Evolutionary conservation across 2,113 vertebrate species (phyloP), one percentile per base, ranked within the genome.

Genomic region (Gavia stellata): DNA sequence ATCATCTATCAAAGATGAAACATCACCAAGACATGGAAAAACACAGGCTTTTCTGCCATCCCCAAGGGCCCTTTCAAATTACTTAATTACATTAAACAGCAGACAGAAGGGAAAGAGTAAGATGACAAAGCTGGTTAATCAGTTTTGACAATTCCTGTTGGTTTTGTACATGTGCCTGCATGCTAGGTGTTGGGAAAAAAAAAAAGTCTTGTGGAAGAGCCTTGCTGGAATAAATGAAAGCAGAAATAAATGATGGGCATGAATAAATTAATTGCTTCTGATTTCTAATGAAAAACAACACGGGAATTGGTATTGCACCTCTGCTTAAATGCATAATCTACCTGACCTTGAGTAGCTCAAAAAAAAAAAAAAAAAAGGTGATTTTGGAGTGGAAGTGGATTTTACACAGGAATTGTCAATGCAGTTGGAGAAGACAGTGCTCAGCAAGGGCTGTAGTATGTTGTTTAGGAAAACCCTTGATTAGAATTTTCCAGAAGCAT

Each of bases 1-100:
- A 34, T 87, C 16, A 6, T 59, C 28, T 61, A 0, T 59, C 11
- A 50, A 44, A 71, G 59, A 33, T 12, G 15, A 89, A 67, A 50
- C 10, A 6, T 44, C 1, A 3, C 40, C 17, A 47, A 63, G 45
- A 34, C 6, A 40, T 0, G 2, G 63, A 55, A 33, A 36, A 70
- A 44, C 29, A 8, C 4, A 15, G 31, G 14, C 19, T 63, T 61
- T 77, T 62, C 62, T 81, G 40, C 66, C 9, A 7, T 68, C 9
- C 12, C 61, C 24, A 26, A 24, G 17, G 29, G 17, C 31, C 9
- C 10, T 58, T 70, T 65, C 29, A 62, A 26, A 53, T 40, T 42
- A 26, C 18, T 71, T 49, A 25, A 59, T 53, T 74, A 36, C 15
- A n/a, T 77, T 50, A 50, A 80, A 38, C 7, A 62, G 34, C 34